Conservation (phyloP, 2,113 vertebrate species). For the Periophthalmodon schlosseri region DNA sequence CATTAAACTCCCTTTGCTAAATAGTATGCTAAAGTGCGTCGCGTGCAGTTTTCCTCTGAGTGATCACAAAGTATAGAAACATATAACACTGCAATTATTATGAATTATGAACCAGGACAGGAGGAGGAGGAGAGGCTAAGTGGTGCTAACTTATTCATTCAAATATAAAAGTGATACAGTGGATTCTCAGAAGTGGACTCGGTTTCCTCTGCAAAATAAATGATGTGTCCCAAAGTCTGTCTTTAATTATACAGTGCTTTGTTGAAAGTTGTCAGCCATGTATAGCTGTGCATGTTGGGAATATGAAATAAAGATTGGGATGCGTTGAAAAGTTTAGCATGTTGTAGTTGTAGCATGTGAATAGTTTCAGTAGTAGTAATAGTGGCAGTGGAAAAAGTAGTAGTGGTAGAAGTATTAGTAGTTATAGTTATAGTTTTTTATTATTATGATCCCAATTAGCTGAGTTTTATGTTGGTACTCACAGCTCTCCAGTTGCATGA, state of each 20-base stretch:
- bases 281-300: neutral
- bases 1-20: neutral
- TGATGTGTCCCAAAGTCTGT: neutral
- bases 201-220: neutral
- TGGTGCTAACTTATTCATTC: conserved; percentile 38
- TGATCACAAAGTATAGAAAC: conserved; percentile 13
- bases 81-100: conserved; percentile 15
- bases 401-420: neutral
- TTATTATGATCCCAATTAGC: too few relatives aligned
- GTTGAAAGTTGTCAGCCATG: neutral
- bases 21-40: neutral
- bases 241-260: neutral
- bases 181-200: neutral
- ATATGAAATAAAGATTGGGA: neutral
- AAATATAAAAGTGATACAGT: conserved; percentile 1
- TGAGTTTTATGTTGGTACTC: conserved; percentile 70
- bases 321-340: neutral
- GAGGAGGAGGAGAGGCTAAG: conserved; percentile 3
- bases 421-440: neutral
- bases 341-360: too few relatives aligned
- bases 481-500: conserved; percentile 99
- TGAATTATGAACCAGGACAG: conserved; percentile 34
- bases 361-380: neutral
- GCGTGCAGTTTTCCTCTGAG: neutral
- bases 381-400: too few relatives aligned